Conservation (phyloP, 2,797 vertebrate species). For the Protosalanx chinensis region DNA sequence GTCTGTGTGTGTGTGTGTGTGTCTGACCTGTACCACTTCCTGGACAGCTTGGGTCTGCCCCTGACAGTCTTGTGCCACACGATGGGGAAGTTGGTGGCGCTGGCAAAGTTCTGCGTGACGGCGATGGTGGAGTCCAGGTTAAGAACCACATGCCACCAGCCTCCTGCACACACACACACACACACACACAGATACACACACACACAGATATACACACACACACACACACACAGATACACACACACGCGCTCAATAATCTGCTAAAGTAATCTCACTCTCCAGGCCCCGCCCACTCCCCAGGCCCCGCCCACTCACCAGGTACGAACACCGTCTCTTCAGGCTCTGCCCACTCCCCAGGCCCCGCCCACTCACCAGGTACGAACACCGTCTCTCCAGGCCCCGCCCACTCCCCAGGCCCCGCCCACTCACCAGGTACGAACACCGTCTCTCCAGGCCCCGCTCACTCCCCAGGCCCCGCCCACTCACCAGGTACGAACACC, state of each 20-base stretch:
- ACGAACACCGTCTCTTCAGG: too few relatives aligned
- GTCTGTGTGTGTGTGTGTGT: neutral
- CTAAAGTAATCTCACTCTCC: too few relatives aligned
- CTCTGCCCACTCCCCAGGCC: too few relatives aligned
- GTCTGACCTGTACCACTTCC: constrained; percentile 93
- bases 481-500: too few relatives aligned
- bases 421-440: neutral
- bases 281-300: too few relatives aligned
- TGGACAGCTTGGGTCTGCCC: constrained; percentile 90
- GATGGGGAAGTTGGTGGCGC: constrained; percentile 93
- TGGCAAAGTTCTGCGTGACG: constrained; percentile 95
- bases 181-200: too few relatives aligned
- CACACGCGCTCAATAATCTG: neutral
- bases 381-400: too few relatives aligned
- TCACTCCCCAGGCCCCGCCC: too few relatives aligned
- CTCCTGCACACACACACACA: constrained; percentile 69
- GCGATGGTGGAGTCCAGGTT: constrained; percentile 94
- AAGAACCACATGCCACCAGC: constrained; percentile 98
- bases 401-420: neutral
- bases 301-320: too few relatives aligned
- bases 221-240: neutral
- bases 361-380: too few relatives aligned
- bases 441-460: neutral
- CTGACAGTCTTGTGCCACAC: constrained; percentile 98
- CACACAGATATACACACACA: neutral